These are phyloP conservation scores for Gonioctena quinquepunctata DNA, from an alignment of 1,140 invertebrate species.

Conservation along the genomic window DNA sequence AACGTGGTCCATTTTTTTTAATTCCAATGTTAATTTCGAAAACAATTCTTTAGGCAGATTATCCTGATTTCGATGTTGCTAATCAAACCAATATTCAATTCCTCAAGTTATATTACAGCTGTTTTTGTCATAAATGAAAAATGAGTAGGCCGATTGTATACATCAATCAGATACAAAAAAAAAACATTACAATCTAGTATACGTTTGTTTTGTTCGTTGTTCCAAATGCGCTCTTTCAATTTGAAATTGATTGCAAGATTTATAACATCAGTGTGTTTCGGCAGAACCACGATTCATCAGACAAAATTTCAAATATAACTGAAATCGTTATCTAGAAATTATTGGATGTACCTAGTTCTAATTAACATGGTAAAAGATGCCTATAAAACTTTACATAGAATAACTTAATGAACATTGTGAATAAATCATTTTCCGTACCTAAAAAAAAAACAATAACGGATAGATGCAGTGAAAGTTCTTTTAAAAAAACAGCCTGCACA, in stretches of 20 bases:
- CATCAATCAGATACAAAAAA: not conserved
- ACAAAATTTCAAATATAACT: not conserved
- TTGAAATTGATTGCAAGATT: not conserved
- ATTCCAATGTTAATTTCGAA: too few species aligned
- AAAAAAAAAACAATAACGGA: not conserved
- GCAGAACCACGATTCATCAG: not conserved
- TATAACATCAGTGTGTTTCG: not conserved
- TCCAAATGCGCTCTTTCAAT: not conserved
- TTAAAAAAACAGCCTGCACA: not conserved
- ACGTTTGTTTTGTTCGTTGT: too few species aligned
- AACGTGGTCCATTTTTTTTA: too few species aligned
- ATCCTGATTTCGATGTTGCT: too few species aligned
- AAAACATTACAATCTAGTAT: too few species aligned
- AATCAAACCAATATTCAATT: too few species aligned
- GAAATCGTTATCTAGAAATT: not conserved
- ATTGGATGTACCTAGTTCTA: not conserved
- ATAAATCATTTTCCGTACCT: not conserved
- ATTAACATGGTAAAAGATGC: not conserved
- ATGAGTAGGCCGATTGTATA: too few species aligned
- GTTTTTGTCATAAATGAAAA: too few species aligned
- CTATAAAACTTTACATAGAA: slow-evolving; percentile 5
- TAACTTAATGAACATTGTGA: not conserved
- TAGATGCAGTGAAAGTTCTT: not conserved
- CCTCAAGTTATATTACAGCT: too few species aligned
- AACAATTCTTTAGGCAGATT: too few species aligned